Evolutionary conservation across 2,113 vertebrate species (phyloP).

Genomic region (Tragulus kanchil): DNA sequence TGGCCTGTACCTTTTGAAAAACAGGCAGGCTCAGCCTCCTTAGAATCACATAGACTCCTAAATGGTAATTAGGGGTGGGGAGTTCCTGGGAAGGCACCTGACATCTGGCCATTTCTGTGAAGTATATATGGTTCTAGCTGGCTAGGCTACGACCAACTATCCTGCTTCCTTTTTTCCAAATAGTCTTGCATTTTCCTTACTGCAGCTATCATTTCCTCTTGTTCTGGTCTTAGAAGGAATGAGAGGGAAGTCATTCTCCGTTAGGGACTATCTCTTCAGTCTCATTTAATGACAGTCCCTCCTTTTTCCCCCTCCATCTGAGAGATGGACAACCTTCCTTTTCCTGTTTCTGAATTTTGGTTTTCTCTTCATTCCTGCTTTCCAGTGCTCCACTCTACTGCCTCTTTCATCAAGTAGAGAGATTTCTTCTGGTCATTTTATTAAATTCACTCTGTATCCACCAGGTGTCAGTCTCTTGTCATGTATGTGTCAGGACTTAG

Average conservation of each 20-base stretch:
- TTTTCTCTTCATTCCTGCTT: background rate
- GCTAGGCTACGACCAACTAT: background rate
- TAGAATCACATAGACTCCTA: background rate
- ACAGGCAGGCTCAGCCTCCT: background rate
- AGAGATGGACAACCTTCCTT: background rate
- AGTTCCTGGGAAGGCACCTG: background rate
- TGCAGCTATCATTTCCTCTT: background rate
- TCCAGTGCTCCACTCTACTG: background rate
- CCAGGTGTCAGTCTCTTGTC: slow-evolving; percentile 68
- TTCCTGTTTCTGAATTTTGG: background rate
- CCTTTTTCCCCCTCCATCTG: background rate
- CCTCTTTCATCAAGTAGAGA: background rate
- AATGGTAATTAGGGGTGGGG: background rate
- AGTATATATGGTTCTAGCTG: background rate
- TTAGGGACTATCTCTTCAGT: background rate
- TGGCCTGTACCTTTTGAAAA: background rate
- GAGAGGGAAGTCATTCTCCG: background rate
- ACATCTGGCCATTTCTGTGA: background rate
- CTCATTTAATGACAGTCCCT: background rate
- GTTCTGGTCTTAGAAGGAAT: background rate
- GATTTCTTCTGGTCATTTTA: background rate
- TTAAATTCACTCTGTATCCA: slow-evolving; percentile 68
- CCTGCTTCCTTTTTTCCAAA: background rate
- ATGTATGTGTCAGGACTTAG: slow-evolving; percentile 19
- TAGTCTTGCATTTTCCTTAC: background rate